Percentiles rank a stretch among this genome's conserved stretches.
Conservation (phyloP, 2,888 invertebrate species). For the Schizaphis graminum region DNA sequence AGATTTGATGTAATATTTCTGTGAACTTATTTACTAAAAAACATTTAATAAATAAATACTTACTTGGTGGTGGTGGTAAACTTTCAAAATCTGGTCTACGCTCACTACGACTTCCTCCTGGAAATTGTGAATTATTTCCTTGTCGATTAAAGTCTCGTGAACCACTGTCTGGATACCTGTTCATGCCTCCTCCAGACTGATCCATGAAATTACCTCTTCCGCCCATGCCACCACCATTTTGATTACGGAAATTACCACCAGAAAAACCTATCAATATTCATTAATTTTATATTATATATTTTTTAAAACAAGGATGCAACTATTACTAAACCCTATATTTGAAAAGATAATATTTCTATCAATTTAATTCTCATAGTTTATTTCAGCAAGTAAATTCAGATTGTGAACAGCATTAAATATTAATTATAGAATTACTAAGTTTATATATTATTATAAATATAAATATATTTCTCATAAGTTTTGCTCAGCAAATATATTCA, state of each 20-base stretch:
- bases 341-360: background rate
- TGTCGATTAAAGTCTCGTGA: conserved; percentile 54
- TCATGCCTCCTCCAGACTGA: conserved; percentile 53
- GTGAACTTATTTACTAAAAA: background rate
- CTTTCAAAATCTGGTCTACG: conserved; percentile 60
- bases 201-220: conserved; percentile 64
- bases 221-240: conserved; percentile 55
- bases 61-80: conserved; percentile 61
- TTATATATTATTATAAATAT: background rate
- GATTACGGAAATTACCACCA: conserved; percentile 54
- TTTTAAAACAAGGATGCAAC: background rate
- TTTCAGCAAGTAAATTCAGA: background rate
- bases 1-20: background rate
- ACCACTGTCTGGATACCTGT: conserved; percentile 64
- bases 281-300: background rate
- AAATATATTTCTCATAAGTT: conserved; percentile 22
- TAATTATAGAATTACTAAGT: conserved; percentile 3
- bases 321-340: background rate
- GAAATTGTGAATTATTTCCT: conserved; percentile 47
- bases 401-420: background rate
- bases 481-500: conserved; percentile 38
- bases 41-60: background rate
- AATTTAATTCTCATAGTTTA: background rate
- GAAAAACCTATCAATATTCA: conserved; percentile 4
- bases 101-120: conserved; percentile 59